These are phyloP conservation scores for Corythornis vintsioides DNA, from an alignment of 2,113 vertebrate species.

Conservation along the genomic window DNA sequence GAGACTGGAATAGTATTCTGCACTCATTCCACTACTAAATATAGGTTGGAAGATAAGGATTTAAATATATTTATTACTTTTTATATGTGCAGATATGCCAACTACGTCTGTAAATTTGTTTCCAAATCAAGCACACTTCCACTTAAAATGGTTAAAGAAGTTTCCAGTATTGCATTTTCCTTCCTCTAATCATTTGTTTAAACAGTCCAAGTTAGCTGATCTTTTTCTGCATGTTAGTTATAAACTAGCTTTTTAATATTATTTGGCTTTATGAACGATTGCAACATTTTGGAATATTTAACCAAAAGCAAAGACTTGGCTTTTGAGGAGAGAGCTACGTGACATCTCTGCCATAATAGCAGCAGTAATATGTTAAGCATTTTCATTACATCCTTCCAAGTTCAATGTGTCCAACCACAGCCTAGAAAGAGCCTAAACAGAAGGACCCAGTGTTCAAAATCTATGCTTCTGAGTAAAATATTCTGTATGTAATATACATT, in stretches of 20 bases:
- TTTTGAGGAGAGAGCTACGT: background rate
- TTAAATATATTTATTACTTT: constrained; percentile 22
- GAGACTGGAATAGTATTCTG: background rate
- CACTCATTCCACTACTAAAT: constrained; percentile 19
- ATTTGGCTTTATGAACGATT: background rate
- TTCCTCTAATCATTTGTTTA: background rate
- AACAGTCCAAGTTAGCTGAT: background rate
- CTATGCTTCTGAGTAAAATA: background rate
- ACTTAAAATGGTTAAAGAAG: background rate
- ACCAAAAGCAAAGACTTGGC: background rate
- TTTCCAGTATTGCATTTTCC: background rate
- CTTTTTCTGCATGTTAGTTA: background rate
- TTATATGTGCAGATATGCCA: constrained; percentile 20
- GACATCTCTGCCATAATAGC: background rate
- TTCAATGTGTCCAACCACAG: background rate
- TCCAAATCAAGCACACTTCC: background rate
- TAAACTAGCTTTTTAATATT: background rate
- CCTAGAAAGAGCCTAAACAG: background rate
- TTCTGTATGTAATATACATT: background rate
- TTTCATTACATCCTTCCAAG: background rate
- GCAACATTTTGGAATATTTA: background rate
- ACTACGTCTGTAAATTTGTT: constrained; percentile 8
- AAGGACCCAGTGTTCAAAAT: background rate
- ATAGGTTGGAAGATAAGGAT: constrained; percentile 19
- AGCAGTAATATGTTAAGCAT: background rate